Base-by-base conservation (phyloP, 1,140 invertebrate genomes). In the Drosophila triauraria region DNA sequence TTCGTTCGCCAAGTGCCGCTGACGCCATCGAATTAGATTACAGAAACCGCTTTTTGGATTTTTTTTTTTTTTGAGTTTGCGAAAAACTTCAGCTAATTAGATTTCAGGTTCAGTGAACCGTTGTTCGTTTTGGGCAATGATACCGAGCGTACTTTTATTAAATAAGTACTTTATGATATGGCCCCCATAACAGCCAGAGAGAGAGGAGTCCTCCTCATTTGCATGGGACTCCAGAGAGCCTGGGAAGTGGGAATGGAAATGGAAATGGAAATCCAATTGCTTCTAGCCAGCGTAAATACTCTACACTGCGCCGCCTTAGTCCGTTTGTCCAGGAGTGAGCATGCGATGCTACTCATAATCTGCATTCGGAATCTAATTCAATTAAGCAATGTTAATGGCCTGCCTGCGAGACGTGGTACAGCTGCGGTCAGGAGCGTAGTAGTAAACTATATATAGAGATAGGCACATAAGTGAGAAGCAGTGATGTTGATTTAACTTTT, bases 341-440 rank as follows among this genome's bases (percentile, higher is more conserved):
- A 82, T 87, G 65, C 75, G 83, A 85, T 75, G 82, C 61, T 77
- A 68, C 77, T 87, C 63, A 87, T 82, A 87, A 86, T 86, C 82
- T 86, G 72, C 80, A 82, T 85, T 81, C 70, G 67, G 85, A 87
- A 87, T 86, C 82, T 87, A 80, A 87, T 86, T 87, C 82, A 86
- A 86, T 86, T 86, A 86, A 86, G 80, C 79, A 87, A 87, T 87
- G 79, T 87, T 86, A 86, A 87, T 86, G 84, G 82, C 84, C 75
- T 87, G 72, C 54, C 83, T 74, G 62, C 83, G 74, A 82, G 83
- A 82, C 69, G 70, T 78, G 80, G 80, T 82, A 72, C 68, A 71
- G 69, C 51, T 74, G 70, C 53, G 69, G 69, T 72, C 69, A 72
- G 54, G 15, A 71, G 38, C 43, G 23, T 71, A 48, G 65, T 48